Percentiles rank a stretch among this genome's conserved stretches.
Evolutionary conservation across 2,888 invertebrate genomes (phyloP).

Genomic region (Deroplatys truncata): DNA sequence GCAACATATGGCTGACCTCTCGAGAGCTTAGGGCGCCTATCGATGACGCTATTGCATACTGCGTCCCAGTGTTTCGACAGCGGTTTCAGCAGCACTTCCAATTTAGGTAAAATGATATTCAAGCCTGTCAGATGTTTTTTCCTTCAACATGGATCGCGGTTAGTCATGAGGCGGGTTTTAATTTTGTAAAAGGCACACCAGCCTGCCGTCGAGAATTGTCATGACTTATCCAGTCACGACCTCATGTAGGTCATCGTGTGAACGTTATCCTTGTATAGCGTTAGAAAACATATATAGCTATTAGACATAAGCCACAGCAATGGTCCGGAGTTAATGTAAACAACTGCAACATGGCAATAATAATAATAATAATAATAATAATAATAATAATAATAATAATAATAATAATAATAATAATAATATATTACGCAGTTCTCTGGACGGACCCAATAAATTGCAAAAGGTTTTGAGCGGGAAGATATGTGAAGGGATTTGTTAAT

Average conservation of each 20-base stretch:
- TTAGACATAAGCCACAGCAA: background rate
- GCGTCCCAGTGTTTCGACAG: background rate
- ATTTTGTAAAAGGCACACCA: background rate
- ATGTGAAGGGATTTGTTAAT: too few relatives aligned
- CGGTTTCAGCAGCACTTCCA: background rate
- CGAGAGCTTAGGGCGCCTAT: background rate
- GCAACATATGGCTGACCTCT: background rate
- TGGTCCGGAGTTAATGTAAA: background rate
- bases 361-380: too few relatives aligned
- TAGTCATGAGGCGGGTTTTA: background rate
- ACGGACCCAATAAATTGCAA: too few relatives aligned
- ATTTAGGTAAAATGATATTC: background rate
- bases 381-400: too few relatives aligned
- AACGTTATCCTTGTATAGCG: background rate
- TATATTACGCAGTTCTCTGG: too few relatives aligned
- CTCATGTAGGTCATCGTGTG: background rate
- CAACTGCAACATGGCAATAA: background rate
- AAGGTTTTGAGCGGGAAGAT: too few relatives aligned
- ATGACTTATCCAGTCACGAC: background rate
- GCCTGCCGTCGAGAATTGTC: background rate
- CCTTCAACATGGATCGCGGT: background rate
- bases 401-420: too few relatives aligned
- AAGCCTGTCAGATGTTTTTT: background rate
- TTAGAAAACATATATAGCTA: background rate
- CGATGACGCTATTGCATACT: background rate